Base-by-base conservation (phyloP, 2,113 vertebrate genomes). In the Ctenomys sociabilis region DNA sequence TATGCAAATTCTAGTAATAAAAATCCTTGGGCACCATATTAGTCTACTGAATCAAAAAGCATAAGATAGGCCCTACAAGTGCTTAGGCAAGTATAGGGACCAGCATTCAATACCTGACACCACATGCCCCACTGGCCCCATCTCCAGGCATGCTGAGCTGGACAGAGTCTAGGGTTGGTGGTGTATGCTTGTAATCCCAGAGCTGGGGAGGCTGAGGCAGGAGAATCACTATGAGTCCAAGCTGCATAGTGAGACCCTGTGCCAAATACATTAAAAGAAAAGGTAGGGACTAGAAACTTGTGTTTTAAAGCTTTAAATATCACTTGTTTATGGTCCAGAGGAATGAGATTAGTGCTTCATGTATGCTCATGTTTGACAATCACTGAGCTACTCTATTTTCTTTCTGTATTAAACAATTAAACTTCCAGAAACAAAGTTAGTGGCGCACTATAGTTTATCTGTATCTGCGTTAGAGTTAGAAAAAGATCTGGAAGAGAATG, bases 11-110 rank as follows among this genome's bases (percentile, higher is more conserved):
- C 86, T 77, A 83, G 22, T 82, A 91, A 85, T 82, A 84, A 12
- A 90, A 72, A 49, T 66, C 59, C 54, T 85, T 88, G 40, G 77
- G 4, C 49, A 30, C n/a, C 45, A 77, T 5, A 7, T 54, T 70
- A 77, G n/a, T 88, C 45, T 83, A 70, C 59, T 96, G 45, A 93
- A 37, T 93, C 35, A 70, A 81, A 96, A 83, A 7, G 21, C 93
- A 49, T 57, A 52, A 49, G 8, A 3, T 89, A 63, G 30, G 49
- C 32, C n/a, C n/a, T 28, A 77, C 32, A 91, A 94, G 59, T 57
- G 16, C 54, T 57, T 57, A 17, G 17, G 54, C 14, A 57, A 57
- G 54, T 57, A 17, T 57, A 19, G 54, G 54, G 54, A 57, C 54
- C 16, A 16, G 54, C 16, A 17, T 57, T 57, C 4, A 0, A 57